A percentile compares a stretch with the other conserved stretches of the same genome.
Conservation (phyloP, 2,797 vertebrate genomes). For the Hafferia zeledoni region DNA sequence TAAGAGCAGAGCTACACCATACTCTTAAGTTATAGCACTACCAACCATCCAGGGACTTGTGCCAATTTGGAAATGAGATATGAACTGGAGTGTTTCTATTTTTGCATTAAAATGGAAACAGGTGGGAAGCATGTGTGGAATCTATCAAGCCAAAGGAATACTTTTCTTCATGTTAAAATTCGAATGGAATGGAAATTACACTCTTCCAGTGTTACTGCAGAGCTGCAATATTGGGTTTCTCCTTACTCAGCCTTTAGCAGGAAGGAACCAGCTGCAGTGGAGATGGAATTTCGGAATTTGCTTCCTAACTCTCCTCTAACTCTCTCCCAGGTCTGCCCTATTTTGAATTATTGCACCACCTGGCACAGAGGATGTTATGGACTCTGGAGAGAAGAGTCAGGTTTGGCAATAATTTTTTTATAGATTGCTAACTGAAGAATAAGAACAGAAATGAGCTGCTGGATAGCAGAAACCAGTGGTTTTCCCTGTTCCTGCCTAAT, state of each 20-base stretch:
- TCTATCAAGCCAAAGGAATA: conserved; percentile 68
- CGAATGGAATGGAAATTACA: conserved; percentile 68
- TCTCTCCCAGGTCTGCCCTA: conserved; percentile 52
- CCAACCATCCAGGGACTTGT: background rate
- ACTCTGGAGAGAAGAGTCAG: conserved; percentile 62
- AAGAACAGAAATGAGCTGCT: conserved; percentile 71
- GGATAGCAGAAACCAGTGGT: conserved; percentile 51
- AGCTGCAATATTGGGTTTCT: conserved; percentile 65
- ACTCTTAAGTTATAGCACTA: background rate
- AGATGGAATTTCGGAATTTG: conserved; percentile 35
- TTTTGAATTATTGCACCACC: conserved; percentile 67
- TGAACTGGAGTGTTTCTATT: conserved; percentile 61
- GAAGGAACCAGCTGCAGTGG: conserved; percentile 51
- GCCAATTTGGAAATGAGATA: conserved; percentile 55
- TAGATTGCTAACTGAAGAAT: conserved; percentile 69
- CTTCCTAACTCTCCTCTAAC: conserved; percentile 62
- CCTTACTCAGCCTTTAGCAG: conserved; percentile 69
- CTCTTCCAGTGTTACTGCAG: conserved; percentile 38
- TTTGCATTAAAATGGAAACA: conserved; percentile 75
- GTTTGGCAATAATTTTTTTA: conserved; percentile 67
- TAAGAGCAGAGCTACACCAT: background rate
- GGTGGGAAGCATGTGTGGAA: conserved; percentile 63
- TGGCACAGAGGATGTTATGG: conserved; percentile 67
- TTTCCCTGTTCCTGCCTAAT: conserved; percentile 59
- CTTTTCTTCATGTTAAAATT: conserved; percentile 60